Evolutionary conservation across 2,113 vertebrate genomes (phyloP).

Genomic region (Caretta caretta): DNA sequence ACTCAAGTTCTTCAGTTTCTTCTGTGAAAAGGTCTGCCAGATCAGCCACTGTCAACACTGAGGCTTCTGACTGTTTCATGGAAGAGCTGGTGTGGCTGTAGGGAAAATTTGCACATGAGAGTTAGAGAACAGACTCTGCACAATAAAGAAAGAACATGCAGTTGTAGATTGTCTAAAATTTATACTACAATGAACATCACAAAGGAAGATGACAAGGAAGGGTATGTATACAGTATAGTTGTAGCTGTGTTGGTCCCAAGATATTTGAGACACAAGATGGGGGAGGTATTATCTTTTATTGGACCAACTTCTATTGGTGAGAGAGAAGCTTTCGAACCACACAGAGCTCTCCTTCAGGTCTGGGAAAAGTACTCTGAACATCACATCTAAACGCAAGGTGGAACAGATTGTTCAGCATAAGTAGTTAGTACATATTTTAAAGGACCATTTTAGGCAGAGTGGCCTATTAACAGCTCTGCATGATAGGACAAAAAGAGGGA

Average conservation of each 20-base stretch:
- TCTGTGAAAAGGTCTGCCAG: constrained; percentile 96
- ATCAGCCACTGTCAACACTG: constrained; percentile 94
- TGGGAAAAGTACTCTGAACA: background rate
- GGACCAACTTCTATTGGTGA: background rate
- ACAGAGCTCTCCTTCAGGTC: background rate
- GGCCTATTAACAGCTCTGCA: background rate
- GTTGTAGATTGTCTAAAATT: background rate
- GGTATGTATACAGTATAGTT: background rate
- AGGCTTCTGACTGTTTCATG: constrained; percentile 94
- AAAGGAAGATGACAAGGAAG: background rate
- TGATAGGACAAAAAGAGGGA: background rate
- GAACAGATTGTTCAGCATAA: background rate
- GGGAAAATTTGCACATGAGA: background rate
- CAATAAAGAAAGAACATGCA: background rate
- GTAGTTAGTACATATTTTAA: background rate
- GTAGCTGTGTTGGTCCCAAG: background rate
- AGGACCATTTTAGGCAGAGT: background rate
- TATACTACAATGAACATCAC: background rate
- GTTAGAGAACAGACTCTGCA: background rate
- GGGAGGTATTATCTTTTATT: background rate
- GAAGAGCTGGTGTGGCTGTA: constrained; percentile 89
- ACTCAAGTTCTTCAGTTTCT: constrained; percentile 89
- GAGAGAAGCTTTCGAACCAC: background rate
- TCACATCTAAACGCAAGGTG: background rate
- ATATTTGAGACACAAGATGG: background rate